phyloP scores from a whole-genome alignment of 2,113 vertebrate genomes.

The Gnathonemus echidnorhynchus region DNA sequence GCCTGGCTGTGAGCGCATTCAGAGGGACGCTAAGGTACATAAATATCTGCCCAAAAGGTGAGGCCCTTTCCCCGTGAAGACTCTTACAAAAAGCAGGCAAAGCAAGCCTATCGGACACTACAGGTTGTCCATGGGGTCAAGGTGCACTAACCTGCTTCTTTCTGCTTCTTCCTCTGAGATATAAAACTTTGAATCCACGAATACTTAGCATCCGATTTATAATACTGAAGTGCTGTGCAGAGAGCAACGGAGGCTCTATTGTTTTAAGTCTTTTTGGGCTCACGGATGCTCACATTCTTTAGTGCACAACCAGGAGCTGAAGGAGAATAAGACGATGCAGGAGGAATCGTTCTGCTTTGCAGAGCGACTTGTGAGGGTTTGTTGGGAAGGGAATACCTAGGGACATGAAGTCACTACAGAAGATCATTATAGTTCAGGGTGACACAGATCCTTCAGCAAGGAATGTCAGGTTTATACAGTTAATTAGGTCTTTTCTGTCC shows the following conservation, averaged over 20 bases:
- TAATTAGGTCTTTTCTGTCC: slow-evolving; percentile 13
- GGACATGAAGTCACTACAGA: background rate
- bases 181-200: background rate
- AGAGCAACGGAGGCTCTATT: background rate
- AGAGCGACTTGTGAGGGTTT: background rate
- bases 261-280: background rate
- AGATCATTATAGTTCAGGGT: slow-evolving; percentile 15
- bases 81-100: background rate
- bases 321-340: background rate
- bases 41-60: background rate
- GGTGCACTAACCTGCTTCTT: background rate
- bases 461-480: slow-evolving; percentile 13
- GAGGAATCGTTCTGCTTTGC: background rate
- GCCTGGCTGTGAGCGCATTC: background rate
- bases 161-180: background rate
- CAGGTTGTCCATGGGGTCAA: background rate
- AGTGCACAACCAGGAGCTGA: background rate
- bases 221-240: background rate
- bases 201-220: background rate
- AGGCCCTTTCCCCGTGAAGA: background rate
- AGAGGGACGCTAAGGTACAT: background rate
- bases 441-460: slow-evolving; percentile 11
- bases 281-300: background rate
- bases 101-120: background rate
- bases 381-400: background rate